Evolutionary conservation across 2,113 vertebrate genomes (phyloP).

Genomic region (Melanostigma gelatinosum): DNA sequence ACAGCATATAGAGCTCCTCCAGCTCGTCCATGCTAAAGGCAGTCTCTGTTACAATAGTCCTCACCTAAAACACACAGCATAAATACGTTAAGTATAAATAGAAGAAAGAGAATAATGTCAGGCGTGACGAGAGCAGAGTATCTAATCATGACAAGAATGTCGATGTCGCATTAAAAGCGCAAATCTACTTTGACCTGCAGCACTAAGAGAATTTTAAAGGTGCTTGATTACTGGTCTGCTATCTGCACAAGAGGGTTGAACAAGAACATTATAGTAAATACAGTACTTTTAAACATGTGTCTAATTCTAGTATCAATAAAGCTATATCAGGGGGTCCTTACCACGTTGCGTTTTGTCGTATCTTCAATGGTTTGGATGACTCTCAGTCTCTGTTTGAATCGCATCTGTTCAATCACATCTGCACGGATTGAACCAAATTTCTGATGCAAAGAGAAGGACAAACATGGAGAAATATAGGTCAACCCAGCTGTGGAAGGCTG

Average conservation of each 20-base stretch:
- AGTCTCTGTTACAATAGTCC: slow-evolving; percentile 96
- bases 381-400: slow-evolving; percentile 96
- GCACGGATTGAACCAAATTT: slow-evolving; percentile 97
- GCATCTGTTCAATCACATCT: slow-evolving; percentile 98
- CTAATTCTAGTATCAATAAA: background rate
- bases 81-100: slow-evolving; percentile 13
- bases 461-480: slow-evolving; percentile 4
- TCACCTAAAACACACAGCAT: slow-evolving; percentile 83
- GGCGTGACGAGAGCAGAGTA: background rate
- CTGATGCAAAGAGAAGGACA: slow-evolving; percentile 74
- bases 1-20: slow-evolving; percentile 95
- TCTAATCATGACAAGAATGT: background rate
- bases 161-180: background rate
- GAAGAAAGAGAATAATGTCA: background rate
- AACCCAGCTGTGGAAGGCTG: background rate
- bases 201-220: background rate
- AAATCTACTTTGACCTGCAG: slow-evolving; percentile 8
- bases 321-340: slow-evolving; percentile 66
- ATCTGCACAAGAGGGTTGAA: background rate
- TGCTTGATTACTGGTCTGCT: background rate
- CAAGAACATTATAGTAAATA: background rate
- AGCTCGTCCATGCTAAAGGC: slow-evolving; percentile 94
- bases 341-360: slow-evolving; percentile 97
- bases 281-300: background rate
- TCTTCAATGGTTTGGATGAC: slow-evolving; percentile 99